phyloP scores from a whole-genome alignment of 2,797 vertebrate genomes.

The Labeo calbasu region DNA sequence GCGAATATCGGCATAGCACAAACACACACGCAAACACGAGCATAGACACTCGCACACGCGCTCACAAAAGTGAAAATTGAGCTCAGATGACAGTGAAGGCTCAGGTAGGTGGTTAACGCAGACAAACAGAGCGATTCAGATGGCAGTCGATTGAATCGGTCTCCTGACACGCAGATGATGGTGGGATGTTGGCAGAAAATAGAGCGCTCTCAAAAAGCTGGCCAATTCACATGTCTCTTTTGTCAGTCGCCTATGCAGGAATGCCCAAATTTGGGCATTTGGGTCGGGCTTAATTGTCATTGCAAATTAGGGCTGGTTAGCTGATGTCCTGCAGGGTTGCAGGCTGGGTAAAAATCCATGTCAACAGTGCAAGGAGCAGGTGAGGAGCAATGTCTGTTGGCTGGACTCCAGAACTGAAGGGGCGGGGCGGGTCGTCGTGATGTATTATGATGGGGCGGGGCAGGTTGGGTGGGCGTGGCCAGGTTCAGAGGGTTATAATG shows the following conservation, averaged over 20 bases:
- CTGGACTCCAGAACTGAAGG: conserved; percentile 15
- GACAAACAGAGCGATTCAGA: conserved; percentile 21
- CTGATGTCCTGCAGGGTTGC: not conserved
- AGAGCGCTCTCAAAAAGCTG: not conserved
- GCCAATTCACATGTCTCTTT: conserved; percentile 6
- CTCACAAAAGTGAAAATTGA: conserved; percentile 26
- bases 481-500: conserved; percentile 37
- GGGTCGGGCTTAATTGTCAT: not conserved
- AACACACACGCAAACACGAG: conserved; percentile 10
- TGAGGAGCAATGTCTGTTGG: conserved; percentile 9
- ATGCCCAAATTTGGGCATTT: not conserved
- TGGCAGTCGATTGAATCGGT: conserved; percentile 2
- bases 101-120: conserved; percentile 16
- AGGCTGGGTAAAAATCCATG: conserved; percentile 20
- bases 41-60: not conserved
- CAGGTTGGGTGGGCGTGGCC: not conserved
- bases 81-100: conserved; percentile 20
- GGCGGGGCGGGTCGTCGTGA: not conserved
- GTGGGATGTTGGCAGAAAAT: conserved; percentile 16
- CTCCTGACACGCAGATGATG: conserved; percentile 21
- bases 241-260: not conserved
- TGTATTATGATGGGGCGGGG: conserved; percentile 41
- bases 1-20: conserved; percentile 16
- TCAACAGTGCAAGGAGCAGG: conserved; percentile 2
- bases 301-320: conserved; percentile 5